phyloP scores from a whole-genome alignment of 2,888 invertebrate genomes.

The Choristoneura rosaceana region DNA sequence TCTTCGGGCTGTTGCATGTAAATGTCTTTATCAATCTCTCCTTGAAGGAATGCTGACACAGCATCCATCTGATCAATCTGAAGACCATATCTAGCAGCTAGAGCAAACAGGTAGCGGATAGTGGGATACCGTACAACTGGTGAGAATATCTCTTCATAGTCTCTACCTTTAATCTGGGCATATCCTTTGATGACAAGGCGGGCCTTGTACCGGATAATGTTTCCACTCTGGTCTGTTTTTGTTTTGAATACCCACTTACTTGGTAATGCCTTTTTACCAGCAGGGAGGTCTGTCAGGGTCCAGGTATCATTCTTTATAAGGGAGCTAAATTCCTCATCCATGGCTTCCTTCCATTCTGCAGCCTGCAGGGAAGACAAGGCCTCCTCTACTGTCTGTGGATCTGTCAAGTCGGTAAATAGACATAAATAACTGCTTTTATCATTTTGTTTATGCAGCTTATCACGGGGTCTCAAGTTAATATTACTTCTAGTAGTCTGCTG shows the following conservation, averaged over 20 bases:
- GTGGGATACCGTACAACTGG: constrained; percentile 13
- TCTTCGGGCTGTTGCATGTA: constrained; percentile 43
- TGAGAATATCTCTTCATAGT: constrained; percentile 30
- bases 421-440: no score
- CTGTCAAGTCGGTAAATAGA: no score
- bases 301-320: constrained; percentile 36
- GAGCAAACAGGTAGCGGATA: constrained; percentile 28
- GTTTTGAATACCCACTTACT: constrained; percentile 37
- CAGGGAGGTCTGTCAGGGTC: constrained; percentile 33
- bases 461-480: no score
- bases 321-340: neutral
- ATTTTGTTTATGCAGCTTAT: no score
- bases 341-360: constrained; percentile 10
- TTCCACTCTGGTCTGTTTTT: constrained; percentile 40
- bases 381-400: no score
- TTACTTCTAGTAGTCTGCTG: no score
- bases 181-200: constrained; percentile 44
- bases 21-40: constrained; percentile 46
- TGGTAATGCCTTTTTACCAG: constrained; percentile 33
- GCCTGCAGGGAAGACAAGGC: neutral
- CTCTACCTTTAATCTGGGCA: constrained; percentile 46
- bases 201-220: constrained; percentile 42
- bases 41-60: constrained; percentile 45
- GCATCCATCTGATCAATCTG: constrained; percentile 46
- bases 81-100: constrained; percentile 38